Base-by-base conservation (phyloP, 2,888 invertebrate genomes). In the Metellina segmentata region DNA sequence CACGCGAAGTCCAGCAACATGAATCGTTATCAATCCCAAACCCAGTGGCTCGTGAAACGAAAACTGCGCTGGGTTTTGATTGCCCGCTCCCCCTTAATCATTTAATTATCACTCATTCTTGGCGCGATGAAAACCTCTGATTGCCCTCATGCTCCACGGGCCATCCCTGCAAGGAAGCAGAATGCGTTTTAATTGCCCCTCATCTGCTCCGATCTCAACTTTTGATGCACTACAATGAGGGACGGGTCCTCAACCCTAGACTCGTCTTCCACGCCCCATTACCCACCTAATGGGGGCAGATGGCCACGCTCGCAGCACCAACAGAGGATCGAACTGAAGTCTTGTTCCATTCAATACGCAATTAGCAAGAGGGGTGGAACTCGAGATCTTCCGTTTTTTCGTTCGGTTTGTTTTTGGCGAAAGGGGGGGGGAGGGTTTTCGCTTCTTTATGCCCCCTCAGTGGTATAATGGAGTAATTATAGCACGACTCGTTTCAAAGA, bases 391-490 rank as follows among this genome's bases (percentile, higher is more conserved):
- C 34, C 34, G 34, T 34, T 61, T 61, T 61, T 61, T 61, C 16
- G 16, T 16, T 61, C 0, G 61, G 13, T 61, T 61, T 16, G 61
- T 61, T 61, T 61, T 61, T 61, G 13, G 61, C 6, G 13, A 16
- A n/a, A n/a, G n/a, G n/a, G n/a, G n/a, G 61, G 16, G 34, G 34
- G 34, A 34, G 34, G 34, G 34, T 34, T 34, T 34, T 34, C 34
- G 34, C 61, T 61, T 61, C 61, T 61, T 61, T 61, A 34, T 61
- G 61, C 11, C 34, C 34, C 34, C 5, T 7, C 61, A 85, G 75
- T 85, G 53, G 13, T 75, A 61, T 48, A 85, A 85, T 85, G 75
- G 61, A 74, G 85, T 85, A 85, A 85, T 85, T 85, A 75, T 75
- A 70, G 20, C 52, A 52, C 19, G 51, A 53, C 83, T 83, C 75